These are phyloP conservation scores for Chelonus formosanus DNA, from an alignment of 2,888 invertebrate genomes.

Conservation along the genomic window DNA sequence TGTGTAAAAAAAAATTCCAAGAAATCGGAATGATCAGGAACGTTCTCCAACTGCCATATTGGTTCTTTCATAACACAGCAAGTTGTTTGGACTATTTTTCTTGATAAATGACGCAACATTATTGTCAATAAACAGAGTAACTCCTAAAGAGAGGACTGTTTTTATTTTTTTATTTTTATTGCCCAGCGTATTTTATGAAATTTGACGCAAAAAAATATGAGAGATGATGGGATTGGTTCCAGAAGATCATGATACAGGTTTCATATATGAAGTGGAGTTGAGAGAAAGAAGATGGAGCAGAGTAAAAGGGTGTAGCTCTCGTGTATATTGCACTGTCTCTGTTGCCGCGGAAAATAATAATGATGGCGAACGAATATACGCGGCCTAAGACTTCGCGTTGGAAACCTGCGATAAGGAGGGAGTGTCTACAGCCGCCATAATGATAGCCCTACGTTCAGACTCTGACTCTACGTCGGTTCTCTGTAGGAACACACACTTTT, in stretches of 20 bases:
- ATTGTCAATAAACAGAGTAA: too few species aligned
- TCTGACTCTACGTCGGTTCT: constrained; percentile 50
- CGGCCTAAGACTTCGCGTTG: constrained; percentile 50
- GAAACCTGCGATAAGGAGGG: constrained; percentile 64
- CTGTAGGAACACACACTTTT: constrained; percentile 34
- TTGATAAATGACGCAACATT: too few species aligned
- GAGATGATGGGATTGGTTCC: constrained; percentile 21
- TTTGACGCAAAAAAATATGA: not conserved
- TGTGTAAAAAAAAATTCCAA: too few species aligned
- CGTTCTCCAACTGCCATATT: too few species aligned
- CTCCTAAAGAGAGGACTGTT: too few species aligned
- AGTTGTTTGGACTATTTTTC: too few species aligned
- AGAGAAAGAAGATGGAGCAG: constrained; percentile 16
- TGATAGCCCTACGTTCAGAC: constrained; percentile 57
- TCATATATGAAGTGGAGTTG: constrained; percentile 9
- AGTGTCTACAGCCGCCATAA: constrained; percentile 65
- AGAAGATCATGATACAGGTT: constrained; percentile 16
- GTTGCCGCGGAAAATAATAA: constrained; percentile 59
- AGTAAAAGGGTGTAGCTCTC: constrained; percentile 26
- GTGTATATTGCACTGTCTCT: constrained; percentile 41
- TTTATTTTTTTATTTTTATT: too few species aligned
- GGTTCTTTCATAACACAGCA: too few species aligned
- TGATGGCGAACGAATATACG: constrained; percentile 54
- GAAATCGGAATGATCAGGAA: too few species aligned
- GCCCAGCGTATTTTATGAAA: too few species aligned